Evolutionary conservation across 1,140 invertebrate genomes (phyloP), one percentile per base, ranked within the genome.

Genomic region (Halictus rubicundus): DNA sequence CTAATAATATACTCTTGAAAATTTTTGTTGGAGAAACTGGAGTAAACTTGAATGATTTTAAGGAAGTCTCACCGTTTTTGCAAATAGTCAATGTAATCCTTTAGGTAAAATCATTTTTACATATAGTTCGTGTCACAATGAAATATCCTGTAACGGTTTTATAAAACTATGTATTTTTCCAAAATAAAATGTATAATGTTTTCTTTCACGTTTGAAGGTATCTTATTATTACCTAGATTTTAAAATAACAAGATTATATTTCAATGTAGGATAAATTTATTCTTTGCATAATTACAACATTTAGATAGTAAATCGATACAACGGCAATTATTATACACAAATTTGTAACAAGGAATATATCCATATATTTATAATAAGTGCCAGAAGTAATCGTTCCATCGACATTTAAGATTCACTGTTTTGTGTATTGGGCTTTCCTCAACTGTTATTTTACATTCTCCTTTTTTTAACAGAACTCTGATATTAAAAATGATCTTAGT

Each of bases 291-390:
- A 80, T 83, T 81, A 86, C 78, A 87, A 88, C 85, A 88, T 80
- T 78, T 88, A 89, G 80, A 89, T 66, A 74, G 80, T 85, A 64
- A 84, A 86, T 87, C 52, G 57, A 83, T 87, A 88, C 81, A 88
- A 77, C 68, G 74, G 81, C 54, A 76, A 86, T 80, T 83, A 82
- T 83, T 83, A 86, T 85, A 72, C 78, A 82, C 69, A 85, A 65
- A 77, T 87, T 78, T 83, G 80, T 71, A 84, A 83, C 80, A 60
- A 86, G 78, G 60, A 86, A 87, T 87, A 80, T 82, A 78, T 82
- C 74, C 80, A 85, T 63, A 80, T 75, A 81, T 83, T 68, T 66
- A 73, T 76, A 88, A 81, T 84, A 80, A 88, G 72, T 88, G 81
- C 72, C 78, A 81, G 73, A 70, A 85, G 68, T 83, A 76, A 68